Conservation (phyloP, 2,797 vertebrate species). For the Acrossocheilus fasciatus region DNA sequence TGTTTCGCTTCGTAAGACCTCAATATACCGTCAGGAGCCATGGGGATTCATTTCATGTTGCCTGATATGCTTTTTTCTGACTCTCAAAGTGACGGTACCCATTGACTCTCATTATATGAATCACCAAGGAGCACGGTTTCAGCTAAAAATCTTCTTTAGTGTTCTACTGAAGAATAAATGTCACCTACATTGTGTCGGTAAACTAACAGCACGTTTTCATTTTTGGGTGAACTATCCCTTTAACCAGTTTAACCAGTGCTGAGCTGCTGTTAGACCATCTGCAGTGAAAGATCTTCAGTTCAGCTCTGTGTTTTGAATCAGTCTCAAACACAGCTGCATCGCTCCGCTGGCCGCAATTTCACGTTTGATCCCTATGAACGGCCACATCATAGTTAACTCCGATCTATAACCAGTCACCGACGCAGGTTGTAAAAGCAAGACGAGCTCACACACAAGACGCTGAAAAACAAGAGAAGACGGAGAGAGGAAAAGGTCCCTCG, state of each 20-base stretch:
- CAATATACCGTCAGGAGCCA: neutral
- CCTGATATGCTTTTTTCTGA: neutral
- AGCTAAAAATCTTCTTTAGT: neutral
- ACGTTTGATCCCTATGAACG: neutral
- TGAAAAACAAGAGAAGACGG: constrained; percentile 32
- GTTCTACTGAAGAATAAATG: neutral
- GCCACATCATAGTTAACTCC: neutral
- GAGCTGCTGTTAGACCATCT: neutral
- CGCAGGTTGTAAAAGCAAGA: constrained; percentile 21
- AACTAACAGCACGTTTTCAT: neutral
- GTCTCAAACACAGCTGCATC: neutral
- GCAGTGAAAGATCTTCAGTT: neutral
- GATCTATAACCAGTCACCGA: neutral
- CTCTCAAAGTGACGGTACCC: neutral
- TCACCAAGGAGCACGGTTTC: neutral
- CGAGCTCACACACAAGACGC: constrained; percentile 18
- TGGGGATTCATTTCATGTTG: neutral
- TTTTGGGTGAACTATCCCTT: neutral
- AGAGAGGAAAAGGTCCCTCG: constrained; percentile 53
- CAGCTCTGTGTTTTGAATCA: constrained; percentile 5
- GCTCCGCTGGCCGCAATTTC: neutral
- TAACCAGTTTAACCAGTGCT: neutral
- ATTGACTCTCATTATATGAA: neutral
- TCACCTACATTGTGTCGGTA: neutral
- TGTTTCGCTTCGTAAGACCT: neutral